Conservation (phyloP, 2,888 invertebrate genomes). For the Amblyteles armatorius region DNA sequence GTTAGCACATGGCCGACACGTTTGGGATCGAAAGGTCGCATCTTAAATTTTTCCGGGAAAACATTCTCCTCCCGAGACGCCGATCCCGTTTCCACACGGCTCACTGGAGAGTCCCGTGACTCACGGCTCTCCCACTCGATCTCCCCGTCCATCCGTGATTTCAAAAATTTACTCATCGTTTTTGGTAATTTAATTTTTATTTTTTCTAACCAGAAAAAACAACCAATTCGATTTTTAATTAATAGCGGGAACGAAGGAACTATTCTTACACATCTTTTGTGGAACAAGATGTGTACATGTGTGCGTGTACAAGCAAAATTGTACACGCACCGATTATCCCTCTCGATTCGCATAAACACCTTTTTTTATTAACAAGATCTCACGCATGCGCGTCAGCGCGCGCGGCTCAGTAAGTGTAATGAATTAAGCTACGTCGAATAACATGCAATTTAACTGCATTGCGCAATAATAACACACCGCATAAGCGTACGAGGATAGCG, state of each 20-base stretch:
- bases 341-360: background rate
- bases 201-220: too few relatives aligned
- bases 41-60: constrained; percentile 66
- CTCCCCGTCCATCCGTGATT: constrained; percentile 6
- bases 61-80: constrained; percentile 53
- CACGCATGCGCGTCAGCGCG: constrained; percentile 1
- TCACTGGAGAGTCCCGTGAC: constrained; percentile 12
- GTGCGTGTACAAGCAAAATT: too few relatives aligned
- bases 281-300: too few relatives aligned
- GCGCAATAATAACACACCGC: constrained; percentile 39
- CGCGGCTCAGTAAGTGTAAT: constrained; percentile 8
- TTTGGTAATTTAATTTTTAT: background rate
- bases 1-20: constrained; percentile 69
- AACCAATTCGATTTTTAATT: too few relatives aligned
- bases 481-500: constrained; percentile 23
- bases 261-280: too few relatives aligned
- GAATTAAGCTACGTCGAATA: constrained; percentile 40
- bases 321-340: background rate
- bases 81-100: constrained; percentile 60
- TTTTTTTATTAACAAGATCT: constrained; percentile 23
- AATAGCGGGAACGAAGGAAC: too few relatives aligned
- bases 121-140: constrained; percentile 8
- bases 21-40: constrained; percentile 59
- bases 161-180: background rate
- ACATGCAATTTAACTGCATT: constrained; percentile 27